Evolutionary conservation across 2,797 vertebrate genomes (phyloP).

Genomic region (Podargus strigoides): DNA sequence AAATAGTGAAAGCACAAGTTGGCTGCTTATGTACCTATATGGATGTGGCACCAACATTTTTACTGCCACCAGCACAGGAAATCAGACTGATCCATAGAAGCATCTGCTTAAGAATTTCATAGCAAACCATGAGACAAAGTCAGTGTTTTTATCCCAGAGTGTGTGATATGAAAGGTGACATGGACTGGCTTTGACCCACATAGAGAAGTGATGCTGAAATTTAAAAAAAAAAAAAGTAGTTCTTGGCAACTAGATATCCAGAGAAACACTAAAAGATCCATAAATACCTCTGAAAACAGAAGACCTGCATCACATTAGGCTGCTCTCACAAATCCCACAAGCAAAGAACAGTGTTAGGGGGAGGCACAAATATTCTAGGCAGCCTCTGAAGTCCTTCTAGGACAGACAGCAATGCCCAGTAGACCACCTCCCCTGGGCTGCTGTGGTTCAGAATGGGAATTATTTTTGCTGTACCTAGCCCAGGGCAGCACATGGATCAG

Average conservation of each 20-base stretch:
- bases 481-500: fast-evolving
- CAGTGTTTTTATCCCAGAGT: neutral
- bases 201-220: neutral
- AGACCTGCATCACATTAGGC: fast-evolving
- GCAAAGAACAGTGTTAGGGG: fast-evolving
- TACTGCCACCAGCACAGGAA: neutral
- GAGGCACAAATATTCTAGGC: neutral
- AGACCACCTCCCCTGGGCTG: neutral
- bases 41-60: neutral
- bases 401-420: neutral
- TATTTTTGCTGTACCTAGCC: neutral
- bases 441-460: neutral
- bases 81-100: neutral
- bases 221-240: neutral
- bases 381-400: neutral
- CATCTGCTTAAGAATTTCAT: neutral
- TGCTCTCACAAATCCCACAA: neutral
- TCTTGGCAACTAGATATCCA: neutral
- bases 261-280: neutral
- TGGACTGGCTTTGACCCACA: neutral
- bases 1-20: neutral
- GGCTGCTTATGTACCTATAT: neutral
- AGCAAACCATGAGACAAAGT: neutral
- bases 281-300: neutral
- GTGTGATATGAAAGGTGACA: neutral